Evolutionary conservation across 2,888 invertebrate species (phyloP), one percentile per base, ranked within the genome.

Genomic region (Fragum sueziense): DNA sequence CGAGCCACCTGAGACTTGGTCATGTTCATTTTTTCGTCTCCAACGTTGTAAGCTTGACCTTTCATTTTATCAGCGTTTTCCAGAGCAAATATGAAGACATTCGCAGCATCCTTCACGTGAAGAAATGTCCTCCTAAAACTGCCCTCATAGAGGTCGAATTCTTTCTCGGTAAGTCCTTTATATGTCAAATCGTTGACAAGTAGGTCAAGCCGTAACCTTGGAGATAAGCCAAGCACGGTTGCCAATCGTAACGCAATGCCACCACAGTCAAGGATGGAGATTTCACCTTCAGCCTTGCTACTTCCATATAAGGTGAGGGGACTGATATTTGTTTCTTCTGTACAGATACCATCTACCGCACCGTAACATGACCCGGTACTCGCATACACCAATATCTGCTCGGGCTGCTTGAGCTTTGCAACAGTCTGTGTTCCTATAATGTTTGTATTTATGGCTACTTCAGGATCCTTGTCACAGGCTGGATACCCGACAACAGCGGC

Each of bases 401-500:
- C 81, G 1, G 89, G 88, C 17, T 81, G 83, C 74, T 92, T 83
- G 14, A 89, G 85, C 6, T 88, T 80, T 2, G 89, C 86, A 9
- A 93, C 70, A 57, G 86, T 90, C 37, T 80, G 74, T 14, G 93
- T 93, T 9, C 92, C 93, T 4, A 82, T 82, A 33, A 91, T 90
- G 75, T 93, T 93, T 14, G 91, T 88, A 7, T 85, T 80, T 37
- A 82, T 83, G 0, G 93, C 93, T 51, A 88, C 70, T 14, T 88
- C 88, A 0, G 90, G 91, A 67, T 92, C 89, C 68, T 89, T 89
- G 76, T 92, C 92, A 76, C 93, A 93, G 2, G 93, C 93, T 4
- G 93, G 93, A 77, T 92, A 93, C 11, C 93, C 93, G 6, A 93
- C 93, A 52, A 93, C 89, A 37, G 93, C 93, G 0, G 93, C 93